Evolutionary conservation across 2,888 invertebrate genomes (phyloP).

Genomic region (Nomada ruficornis): DNA sequence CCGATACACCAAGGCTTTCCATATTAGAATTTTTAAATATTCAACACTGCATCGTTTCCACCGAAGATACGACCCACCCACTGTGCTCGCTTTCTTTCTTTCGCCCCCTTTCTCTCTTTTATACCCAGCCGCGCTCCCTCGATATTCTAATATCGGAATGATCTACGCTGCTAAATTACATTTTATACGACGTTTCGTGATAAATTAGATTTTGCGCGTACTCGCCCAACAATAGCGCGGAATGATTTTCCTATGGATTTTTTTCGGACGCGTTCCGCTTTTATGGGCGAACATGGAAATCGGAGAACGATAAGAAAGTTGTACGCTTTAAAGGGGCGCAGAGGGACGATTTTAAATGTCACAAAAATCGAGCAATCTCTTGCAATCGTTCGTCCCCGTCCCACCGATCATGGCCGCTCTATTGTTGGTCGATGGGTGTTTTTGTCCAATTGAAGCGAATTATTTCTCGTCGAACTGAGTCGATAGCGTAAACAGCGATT

Average conservation of each 20-base stretch:
- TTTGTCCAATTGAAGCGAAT: constrained; percentile 9
- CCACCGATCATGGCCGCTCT: neutral
- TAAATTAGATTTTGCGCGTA: constrained; percentile 40
- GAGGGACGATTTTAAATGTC: constrained; percentile 10
- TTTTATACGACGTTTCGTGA: constrained; percentile 41
- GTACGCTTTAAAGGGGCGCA: neutral
- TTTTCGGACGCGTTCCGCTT: constrained; percentile 28
- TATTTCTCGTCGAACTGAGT: neutral
- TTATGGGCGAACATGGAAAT: constrained; percentile 31
- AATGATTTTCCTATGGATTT: constrained; percentile 22
- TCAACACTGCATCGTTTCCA: constrained; percentile 58
- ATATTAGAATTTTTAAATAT: constrained; percentile 72
- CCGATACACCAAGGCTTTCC: constrained; percentile 44
- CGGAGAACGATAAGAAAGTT: constrained; percentile 25
- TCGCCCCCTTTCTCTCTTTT: neutral
- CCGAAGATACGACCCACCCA: constrained; percentile 34
- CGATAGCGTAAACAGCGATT: neutral
- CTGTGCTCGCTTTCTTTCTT: neutral
- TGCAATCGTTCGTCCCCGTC: neutral
- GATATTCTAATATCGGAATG: constrained; percentile 60
- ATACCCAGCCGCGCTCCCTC: constrained; percentile 5
- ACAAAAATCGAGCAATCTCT: constrained; percentile 21
- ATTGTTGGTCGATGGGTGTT: neutral
- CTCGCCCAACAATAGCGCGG: constrained; percentile 29
- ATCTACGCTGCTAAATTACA: constrained; percentile 60